Conservation (phyloP, 2,888 invertebrate genomes). For the Spodoptera exigua region DNA sequence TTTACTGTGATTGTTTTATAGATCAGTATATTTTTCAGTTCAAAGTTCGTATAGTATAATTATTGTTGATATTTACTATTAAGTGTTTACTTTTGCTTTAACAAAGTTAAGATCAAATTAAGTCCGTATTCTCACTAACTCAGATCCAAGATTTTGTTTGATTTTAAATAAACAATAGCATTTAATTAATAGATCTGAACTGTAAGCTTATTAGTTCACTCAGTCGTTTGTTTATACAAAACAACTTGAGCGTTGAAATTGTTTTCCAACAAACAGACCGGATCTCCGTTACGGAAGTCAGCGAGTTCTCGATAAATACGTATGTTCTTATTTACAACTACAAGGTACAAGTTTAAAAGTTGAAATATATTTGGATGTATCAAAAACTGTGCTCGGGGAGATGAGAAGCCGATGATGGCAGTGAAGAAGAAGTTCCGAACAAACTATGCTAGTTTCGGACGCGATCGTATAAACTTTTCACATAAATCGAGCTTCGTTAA, state of each 20-base stretch:
- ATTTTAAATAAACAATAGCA: slow-evolving; percentile 11
- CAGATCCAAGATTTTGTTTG: not conserved
- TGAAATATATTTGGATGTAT: slow-evolving; percentile 62
- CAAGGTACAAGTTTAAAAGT: slow-evolving; percentile 53
- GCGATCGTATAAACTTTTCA: slow-evolving; percentile 72
- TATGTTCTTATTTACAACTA: slow-evolving; percentile 48
- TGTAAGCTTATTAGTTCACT: slow-evolving; percentile 23
- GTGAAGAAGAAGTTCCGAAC: slow-evolving; percentile 55
- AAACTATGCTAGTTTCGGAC: slow-evolving; percentile 73
- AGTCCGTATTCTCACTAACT: no score
- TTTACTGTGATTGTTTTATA: slow-evolving; percentile 5
- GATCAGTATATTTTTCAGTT: not conserved
- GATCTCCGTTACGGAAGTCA: slow-evolving; percentile 23
- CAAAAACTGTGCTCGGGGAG: slow-evolving; percentile 62
- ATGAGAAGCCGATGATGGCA: slow-evolving; percentile 66
- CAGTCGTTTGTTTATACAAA: slow-evolving; percentile 18
- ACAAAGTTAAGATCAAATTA: no score
- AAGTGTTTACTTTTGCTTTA: no score
- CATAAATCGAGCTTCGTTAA: slow-evolving; percentile 80
- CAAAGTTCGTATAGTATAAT: no score
- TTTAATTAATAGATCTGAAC: slow-evolving; percentile 2
- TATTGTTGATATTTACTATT: no score
- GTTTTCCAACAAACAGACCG: slow-evolving; percentile 35
- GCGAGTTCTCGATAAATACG: slow-evolving; percentile 44
- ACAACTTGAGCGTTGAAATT: slow-evolving; percentile 23